Evolutionary conservation across 2,113 vertebrate species (phyloP), one percentile per base, ranked within the genome.

Genomic region (Xiphophorus maculatus): DNA sequence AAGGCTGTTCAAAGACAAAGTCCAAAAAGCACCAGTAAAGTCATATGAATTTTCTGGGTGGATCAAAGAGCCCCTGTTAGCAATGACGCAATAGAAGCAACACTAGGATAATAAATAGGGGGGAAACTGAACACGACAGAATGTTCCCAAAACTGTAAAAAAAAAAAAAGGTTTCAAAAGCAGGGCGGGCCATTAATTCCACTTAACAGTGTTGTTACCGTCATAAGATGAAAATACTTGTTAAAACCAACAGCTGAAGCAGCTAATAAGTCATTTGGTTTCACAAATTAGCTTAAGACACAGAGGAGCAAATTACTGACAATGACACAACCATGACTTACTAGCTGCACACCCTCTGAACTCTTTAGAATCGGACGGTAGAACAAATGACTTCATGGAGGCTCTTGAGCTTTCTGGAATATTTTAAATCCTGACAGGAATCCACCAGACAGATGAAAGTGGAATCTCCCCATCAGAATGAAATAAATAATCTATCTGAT

Each of bases 361-460:
- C 14, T 19, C 44, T 2, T 19, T 72, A 71, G 19, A 25, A 66
- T 83, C 79, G 25, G 42, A 54, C 58, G 66, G 81, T 84, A 78
- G 86, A 64, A 76, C 25, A 0, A 76, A 37, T 22, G 48, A 58
- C 74, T 58, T 83, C 81, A 77, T 73, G 82, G 74, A 69, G 66
- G 69, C 76, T 71, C 69, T 61, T 0, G 1, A 71, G 87, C 35
- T 71, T 80, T 80, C 76, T 89, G 85, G 79, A 85, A 86, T 87
- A 87, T 72, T 84, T 79, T 83, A 84, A 83, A 69, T 83, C 72
- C 83, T 71, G 69, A 85, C 86, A 87, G 89, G 87, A 91, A 89
- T 76, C 90, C 86, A 73, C 13, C 60, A 73, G 71, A 75, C 70
- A 85, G 79, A 78, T 66, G 32, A 73, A 76, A 70, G 62, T 72